Percentiles rank a stretch among this genome's conserved stretches.
Evolutionary conservation across 2,113 vertebrate genomes (phyloP).

Genomic region (Colius striatus): DNA sequence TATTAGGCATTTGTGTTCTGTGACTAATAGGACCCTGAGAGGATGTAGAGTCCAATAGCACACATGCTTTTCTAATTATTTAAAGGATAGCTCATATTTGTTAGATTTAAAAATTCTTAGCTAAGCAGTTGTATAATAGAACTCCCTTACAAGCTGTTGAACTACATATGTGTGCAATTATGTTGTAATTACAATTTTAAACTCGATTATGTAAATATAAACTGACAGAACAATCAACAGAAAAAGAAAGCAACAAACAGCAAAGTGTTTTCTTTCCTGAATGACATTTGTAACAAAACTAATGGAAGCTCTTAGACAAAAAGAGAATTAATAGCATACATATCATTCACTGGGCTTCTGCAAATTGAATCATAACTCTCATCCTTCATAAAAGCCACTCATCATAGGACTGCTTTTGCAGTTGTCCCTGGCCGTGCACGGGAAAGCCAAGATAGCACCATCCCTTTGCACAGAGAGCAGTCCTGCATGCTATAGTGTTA

Average conservation of each 20-base stretch:
- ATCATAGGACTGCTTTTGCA: background rate
- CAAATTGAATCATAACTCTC: background rate
- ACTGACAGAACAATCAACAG: conserved; percentile 1
- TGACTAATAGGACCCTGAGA: background rate
- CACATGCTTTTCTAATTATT: conserved; percentile 15
- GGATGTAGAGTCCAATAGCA: background rate
- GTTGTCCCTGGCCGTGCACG: background rate
- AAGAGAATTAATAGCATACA: background rate
- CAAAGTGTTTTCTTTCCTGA: background rate
- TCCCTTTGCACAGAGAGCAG: background rate
- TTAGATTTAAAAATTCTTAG: background rate
- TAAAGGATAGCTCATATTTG: background rate
- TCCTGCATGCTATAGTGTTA: fast-evolving
- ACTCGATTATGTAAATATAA: background rate
- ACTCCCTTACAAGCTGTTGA: conserved; percentile 14
- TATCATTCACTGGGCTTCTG: background rate
- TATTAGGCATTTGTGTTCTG: background rate
- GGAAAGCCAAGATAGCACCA: background rate
- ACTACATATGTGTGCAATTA: conserved; percentile 35
- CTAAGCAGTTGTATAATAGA: background rate
- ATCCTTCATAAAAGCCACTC: background rate
- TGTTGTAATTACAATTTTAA: background rate
- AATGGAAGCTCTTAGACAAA: background rate
- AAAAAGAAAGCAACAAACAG: background rate
- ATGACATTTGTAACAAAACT: background rate